These are phyloP conservation scores for Anoura caudifer DNA, from an alignment of 2,113 vertebrate species.

Conservation along the genomic window DNA sequence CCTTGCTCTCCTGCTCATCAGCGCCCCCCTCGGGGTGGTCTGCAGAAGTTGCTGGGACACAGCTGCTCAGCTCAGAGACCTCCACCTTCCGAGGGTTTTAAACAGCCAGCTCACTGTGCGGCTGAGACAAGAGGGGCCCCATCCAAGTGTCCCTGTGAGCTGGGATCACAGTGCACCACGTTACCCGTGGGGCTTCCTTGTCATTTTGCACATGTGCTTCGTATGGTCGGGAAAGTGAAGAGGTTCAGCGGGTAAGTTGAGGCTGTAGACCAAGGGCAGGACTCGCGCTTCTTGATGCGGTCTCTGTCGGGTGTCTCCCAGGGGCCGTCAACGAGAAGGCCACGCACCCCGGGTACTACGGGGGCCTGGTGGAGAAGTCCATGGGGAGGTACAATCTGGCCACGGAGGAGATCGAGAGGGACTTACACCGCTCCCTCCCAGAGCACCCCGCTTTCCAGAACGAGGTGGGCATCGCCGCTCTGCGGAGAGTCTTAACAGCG, in stretches of 20 bases:
- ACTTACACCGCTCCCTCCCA: slow-evolving; percentile 96
- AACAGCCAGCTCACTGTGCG: accelerated
- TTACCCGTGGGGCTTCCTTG: accelerated
- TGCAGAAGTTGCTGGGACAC: not conserved
- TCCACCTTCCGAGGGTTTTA: not conserved
- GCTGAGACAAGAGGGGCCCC: not conserved
- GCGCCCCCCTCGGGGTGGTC: not conserved
- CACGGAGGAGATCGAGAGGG: slow-evolving; percentile 97
- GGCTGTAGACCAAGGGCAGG: not conserved
- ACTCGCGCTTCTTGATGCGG: not conserved
- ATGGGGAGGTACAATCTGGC: slow-evolving; percentile 98
- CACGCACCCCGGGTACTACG: slow-evolving; percentile 97
- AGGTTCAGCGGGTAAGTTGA: too few relatives aligned
- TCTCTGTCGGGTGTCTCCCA: slow-evolving; percentile 63
- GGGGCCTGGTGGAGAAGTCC: slow-evolving; percentile 96
- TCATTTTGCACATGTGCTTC: not conserved
- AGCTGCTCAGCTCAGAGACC: not conserved
- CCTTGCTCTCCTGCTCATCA: not conserved
- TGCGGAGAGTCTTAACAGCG: slow-evolving; percentile 95
- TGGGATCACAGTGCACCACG: accelerated
- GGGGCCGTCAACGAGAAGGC: slow-evolving; percentile 98
- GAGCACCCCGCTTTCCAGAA: slow-evolving; percentile 99
- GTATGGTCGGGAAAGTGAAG: not conserved
- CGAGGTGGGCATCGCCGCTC: slow-evolving; percentile 97
- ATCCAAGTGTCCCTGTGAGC: too few relatives aligned